phyloP scores from a whole-genome alignment of 2,113 vertebrate species.

The Triplophysa dalaica region DNA sequence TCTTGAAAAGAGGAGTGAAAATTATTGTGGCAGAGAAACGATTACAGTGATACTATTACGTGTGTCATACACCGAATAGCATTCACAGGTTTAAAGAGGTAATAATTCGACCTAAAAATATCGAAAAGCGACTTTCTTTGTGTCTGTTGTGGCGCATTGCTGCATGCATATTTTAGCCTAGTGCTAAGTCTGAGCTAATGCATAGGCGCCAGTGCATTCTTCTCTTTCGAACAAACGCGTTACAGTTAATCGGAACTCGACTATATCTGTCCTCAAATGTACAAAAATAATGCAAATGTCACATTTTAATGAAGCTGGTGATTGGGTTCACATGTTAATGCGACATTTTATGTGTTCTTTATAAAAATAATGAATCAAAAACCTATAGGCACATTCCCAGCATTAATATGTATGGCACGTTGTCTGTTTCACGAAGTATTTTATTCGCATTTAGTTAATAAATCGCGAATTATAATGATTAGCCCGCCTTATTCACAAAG shows the following conservation, averaged over 20 bases:
- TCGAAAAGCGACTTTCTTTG: not conserved
- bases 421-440: not conserved
- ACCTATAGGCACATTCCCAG: not conserved
- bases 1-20: not conserved
- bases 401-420: not conserved
- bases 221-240: not conserved
- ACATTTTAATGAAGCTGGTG: not conserved
- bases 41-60: not conserved
- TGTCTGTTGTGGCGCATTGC: not conserved
- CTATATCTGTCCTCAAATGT: not conserved
- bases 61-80: not conserved
- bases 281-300: not conserved
- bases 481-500: slow-evolving; percentile 37
- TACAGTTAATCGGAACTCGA: not conserved
- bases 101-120: not conserved
- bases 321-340: not conserved
- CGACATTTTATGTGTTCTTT: not conserved
- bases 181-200: too few relatives aligned
- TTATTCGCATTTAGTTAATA: not conserved
- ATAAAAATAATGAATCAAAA: not conserved
- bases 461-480: not conserved
- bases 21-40: not conserved
- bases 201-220: not conserved
- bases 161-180: not conserved
- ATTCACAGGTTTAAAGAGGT: not conserved